Percentiles rank a stretch among this genome's conserved stretches.
Evolutionary conservation across 2,888 invertebrate species (phyloP).

Genomic region (Ophion ventricosus): DNA sequence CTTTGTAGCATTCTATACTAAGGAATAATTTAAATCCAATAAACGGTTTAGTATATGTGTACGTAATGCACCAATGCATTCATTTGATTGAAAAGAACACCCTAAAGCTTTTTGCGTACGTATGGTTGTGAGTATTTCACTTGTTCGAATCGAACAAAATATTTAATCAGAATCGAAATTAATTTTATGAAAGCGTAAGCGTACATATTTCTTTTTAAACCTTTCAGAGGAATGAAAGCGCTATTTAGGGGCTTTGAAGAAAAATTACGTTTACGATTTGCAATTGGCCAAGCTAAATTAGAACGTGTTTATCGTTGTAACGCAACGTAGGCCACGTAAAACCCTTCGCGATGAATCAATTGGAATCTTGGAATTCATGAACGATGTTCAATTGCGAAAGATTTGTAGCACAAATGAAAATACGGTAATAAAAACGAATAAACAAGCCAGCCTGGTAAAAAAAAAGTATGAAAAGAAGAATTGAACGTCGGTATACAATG

Average conservation of each 20-base stretch:
- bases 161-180: not conserved
- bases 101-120: too few species aligned
- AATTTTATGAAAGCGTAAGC: not conserved
- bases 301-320: not conserved
- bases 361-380: not conserved
- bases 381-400: not conserved
- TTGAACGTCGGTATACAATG: conserved; percentile 48
- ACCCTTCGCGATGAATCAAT: not conserved
- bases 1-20: too few species aligned
- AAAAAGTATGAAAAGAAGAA: conserved; percentile 13
- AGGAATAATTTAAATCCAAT: too few species aligned
- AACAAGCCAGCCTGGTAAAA: not conserved
- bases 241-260: not conserved
- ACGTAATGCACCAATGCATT: too few species aligned
- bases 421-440: not conserved
- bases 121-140: too few species aligned
- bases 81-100: too few species aligned
- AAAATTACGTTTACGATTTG: not conserved
- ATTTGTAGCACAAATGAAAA: not conserved
- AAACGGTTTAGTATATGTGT: too few species aligned
- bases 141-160: not conserved
- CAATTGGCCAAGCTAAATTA: not conserved
- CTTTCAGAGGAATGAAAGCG: not conserved
- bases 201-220: too few species aligned
- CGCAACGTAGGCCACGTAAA: not conserved